These are phyloP conservation scores for Gymnocypris eckloni DNA, from an alignment of 2,797 vertebrate species.

Conservation along the genomic window DNA sequence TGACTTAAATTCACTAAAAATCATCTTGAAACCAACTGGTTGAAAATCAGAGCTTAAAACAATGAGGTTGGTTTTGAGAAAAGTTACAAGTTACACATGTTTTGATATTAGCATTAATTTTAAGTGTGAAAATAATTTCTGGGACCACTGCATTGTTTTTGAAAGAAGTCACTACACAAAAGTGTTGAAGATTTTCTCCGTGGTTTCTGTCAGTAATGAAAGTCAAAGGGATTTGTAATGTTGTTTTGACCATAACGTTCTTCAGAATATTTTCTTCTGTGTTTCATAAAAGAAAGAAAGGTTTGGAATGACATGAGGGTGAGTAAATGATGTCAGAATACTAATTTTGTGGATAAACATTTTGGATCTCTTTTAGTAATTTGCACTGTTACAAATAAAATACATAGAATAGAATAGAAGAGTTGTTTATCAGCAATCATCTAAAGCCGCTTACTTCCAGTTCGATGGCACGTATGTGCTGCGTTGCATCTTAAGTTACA, in stretches of 20 bases:
- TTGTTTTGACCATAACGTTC: background rate
- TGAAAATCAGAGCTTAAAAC: background rate
- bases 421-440: background rate
- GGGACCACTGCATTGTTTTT: background rate
- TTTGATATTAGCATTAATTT: background rate
- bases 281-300: background rate
- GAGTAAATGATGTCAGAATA: background rate
- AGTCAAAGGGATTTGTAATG: background rate
- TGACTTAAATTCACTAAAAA: background rate
- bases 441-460: background rate
- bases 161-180: too few species aligned
- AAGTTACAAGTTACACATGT: background rate
- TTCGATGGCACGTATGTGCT: background rate
- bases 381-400: background rate
- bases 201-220: background rate
- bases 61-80: background rate
- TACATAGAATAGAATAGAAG: background rate
- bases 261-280: background rate
- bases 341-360: background rate
- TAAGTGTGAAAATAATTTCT: background rate
- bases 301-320: background rate
- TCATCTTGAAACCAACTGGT: background rate
- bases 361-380: background rate
- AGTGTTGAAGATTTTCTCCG: background rate
- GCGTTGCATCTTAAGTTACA: constrained; percentile 21